Base-by-base conservation (phyloP, 2,797 vertebrate species). In the Limosa lapponica region DNA sequence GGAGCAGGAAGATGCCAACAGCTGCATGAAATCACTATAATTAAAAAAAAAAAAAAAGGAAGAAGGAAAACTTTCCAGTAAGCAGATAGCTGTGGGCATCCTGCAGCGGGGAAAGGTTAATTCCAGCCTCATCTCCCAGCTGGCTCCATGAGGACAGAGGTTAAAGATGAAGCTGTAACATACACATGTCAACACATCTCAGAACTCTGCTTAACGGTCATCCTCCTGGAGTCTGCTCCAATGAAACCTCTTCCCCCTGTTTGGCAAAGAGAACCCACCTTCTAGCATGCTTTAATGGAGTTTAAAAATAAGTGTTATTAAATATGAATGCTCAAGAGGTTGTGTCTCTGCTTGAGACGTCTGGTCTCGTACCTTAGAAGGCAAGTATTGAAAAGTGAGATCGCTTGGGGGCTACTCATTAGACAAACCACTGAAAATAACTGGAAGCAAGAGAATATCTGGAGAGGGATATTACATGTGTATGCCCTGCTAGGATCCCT, bases 1-100 rank as follows among this genome's bases (percentile, higher is more conserved):
- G 95, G 73, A 94, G 78, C 91, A 90, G 96, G 85, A 95, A 86
- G 83, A 65, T 81, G 48, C 51, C 1, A n/a, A 92, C 98, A 98
- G 98, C 97, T 97, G 97, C 82, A 37, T 24, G 25, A 89, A 94
- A 92, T 97, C 97, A 87, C 73, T 77, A 3, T 98, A 97, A 98
- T 98, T 97, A 96, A 97, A 97, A 17, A 55, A 30, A 8, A 27
- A 93, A 90, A 93, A 79, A 49, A 8, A 16, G 27, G 6, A 37
- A 73, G 65, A 94, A 97, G 74, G 9, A 80, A 97, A 92, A 75
- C 87, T 87, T 88, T 25, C 36, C 46, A 77, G 64, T 82, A 83
- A 27, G 37, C 82, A 85, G 82, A 86, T 86, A 82, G 41, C 89
- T 85, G 43, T 11, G 59, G 82, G 92, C 11, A 3, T 97, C 95